Base-by-base conservation (phyloP, 2,797 vertebrate genomes). In the Macroramphosus scolopax region DNA sequence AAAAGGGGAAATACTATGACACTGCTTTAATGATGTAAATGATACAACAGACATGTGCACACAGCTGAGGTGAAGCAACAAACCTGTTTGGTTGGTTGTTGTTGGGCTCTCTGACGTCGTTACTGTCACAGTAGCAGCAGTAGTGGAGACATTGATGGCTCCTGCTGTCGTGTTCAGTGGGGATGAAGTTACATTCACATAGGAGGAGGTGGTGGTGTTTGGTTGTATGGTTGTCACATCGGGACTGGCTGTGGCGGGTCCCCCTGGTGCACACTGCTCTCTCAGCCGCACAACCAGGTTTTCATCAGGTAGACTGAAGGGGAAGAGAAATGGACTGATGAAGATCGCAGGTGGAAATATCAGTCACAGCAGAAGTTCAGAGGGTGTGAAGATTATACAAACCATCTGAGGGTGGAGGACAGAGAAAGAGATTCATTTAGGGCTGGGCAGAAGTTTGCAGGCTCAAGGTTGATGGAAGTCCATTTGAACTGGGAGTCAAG, bases 381-480 rank as follows among this genome's bases (percentile, higher is more conserved):
- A 26, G 8, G 5, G 6, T 26, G 25, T 26, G 5, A 26, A 9
- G 8, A 3, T 5, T n/a, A 3, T 65, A 80, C 84, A 52, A 44
- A 88, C 86, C 86, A 87, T 3, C 0, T 5, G 5, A 51, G 2
- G 14, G 33, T 17, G 30, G 15, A 9, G 43, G 32, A 6, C 5
- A 10, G 7, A 13, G 16, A 3, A 10, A 20, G 2, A 10, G 29
- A 4, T 0, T 6, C 1, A 10, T 28, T 1, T 2, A 5, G 2
- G 6, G 1, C 0, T 1, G 0, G 0, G 32, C 84, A 87, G 52
- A 85, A 77, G 1, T 5, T 0, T 2, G 2, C 24, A 2, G 59
- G 40, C 1, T 3, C 28, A 5, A 42, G 1, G 5, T 20, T 1
- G 0, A 20, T 1, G 1, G 7, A 0, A 0, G 1, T 0, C 66